phyloP scores from a whole-genome alignment of 2,797 vertebrate species.

The Lindbergichthys nudifrons region DNA sequence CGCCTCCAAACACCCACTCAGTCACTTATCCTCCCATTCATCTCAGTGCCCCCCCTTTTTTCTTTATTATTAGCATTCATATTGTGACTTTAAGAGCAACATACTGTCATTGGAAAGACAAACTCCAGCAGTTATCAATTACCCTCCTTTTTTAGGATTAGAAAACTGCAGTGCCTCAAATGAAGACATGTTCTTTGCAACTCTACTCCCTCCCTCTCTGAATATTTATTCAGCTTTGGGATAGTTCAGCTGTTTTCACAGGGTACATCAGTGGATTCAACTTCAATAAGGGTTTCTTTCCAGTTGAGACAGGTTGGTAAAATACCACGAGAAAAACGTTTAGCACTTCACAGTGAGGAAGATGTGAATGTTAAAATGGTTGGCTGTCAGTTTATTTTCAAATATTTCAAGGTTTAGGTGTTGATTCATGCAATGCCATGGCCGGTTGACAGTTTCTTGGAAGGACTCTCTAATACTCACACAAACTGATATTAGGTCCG shows the following conservation, averaged over 20 bases:
- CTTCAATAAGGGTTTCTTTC: slow-evolving; percentile 38
- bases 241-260: slow-evolving; percentile 34
- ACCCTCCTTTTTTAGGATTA: slow-evolving; percentile 26
- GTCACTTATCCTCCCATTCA: slow-evolving; percentile 49
- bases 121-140: slow-evolving; percentile 44
- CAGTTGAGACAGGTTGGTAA: slow-evolving; percentile 24
- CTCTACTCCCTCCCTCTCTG: neutral
- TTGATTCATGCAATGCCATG: neutral
- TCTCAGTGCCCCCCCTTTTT: slow-evolving; percentile 10
- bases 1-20: slow-evolving; percentile 49
- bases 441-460: neutral
- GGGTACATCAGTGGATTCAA: slow-evolving; percentile 27
- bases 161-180: slow-evolving; percentile 23
- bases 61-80: slow-evolving; percentile 29
- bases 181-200: slow-evolving; percentile 13
- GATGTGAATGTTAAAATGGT: too few relatives aligned
- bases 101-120: slow-evolving; percentile 4
- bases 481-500: neutral
- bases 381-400: too few relatives aligned
- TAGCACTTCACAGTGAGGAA: slow-evolving; percentile 11
- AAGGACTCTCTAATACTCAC: neutral
- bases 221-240: slow-evolving; percentile 27
- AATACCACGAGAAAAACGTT: slow-evolving; percentile 6
- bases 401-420: neutral
- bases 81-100: slow-evolving; percentile 25